Evolutionary conservation across 1,140 invertebrate species (phyloP), one percentile per base, ranked within the genome.

Genomic region (Microplitis demolitor): DNA sequence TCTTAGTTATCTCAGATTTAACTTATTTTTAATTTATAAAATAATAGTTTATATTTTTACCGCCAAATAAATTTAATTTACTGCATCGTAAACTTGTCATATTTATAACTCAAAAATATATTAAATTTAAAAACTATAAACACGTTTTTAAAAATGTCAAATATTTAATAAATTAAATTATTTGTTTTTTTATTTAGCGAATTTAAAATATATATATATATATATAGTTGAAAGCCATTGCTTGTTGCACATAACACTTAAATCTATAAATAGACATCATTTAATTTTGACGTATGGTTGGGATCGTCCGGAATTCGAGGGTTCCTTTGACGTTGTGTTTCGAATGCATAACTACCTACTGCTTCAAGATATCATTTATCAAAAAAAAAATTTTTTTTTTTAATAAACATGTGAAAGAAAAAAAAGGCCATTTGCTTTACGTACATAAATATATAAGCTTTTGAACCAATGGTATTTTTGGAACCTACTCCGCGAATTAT

Each of bases 201-300:
- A 37, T 69, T 69, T 45, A 45, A 35, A 64, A 16, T 35, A 14
- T 67, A 14, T 16, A 50, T 45, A 16, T 35, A 14, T 67, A 14
- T 16, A 50, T 37, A 31, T 50, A 51, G 50, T 79, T 82, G 74
- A 74, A 76, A 75, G 31, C 66, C 70, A 76, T 80, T 75, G 72
- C 71, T 72, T 61, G 77, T 53, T 71, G 71, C 75, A 69, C 67
- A 75, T 72, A 75, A 74, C 76, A 24, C 24, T 24, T 77, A 78
- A 78, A 56, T 64, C 77, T 84, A 82, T 80, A 82, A 84, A 84
- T 84, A 84, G 81, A 66, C 71, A 76, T 72, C 77, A 76, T 84
- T 84, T 84, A 82, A 84, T 83, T 84, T 84, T 84, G 81, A 82
- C 74, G 78, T 80, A 78, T 79, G 71, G 77, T 70, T 76, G 63